Base-by-base conservation (phyloP, 2,888 invertebrate genomes). In the Automeris io region DNA sequence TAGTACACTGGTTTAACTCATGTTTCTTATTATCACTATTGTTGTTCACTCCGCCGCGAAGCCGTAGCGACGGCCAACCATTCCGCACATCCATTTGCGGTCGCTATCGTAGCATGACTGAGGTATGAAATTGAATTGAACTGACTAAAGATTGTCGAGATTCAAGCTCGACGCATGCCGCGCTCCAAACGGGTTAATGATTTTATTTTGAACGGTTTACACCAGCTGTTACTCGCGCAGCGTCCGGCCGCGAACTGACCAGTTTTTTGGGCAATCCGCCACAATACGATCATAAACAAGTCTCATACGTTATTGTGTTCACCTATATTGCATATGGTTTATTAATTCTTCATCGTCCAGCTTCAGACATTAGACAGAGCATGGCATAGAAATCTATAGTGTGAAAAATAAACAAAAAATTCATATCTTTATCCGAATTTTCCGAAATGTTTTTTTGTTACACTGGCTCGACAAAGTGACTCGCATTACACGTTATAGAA, bases 1-100 rank as follows among this genome's bases (percentile, higher is more conserved):
- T 91, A n/a, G 92, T 90, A 62, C 92, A 90, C 61, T 87, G 71
- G 58, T 88, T 79, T 56, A 89, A 85, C 58, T 89, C 90, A 61
- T 88, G 83, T 60, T 82, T 79, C 59, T 77, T 78, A 53, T 59
- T 66, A 42, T 77, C 80, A 71, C 76, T 64, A 44, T 56, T 62
- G 51, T 47, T 57, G 46, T 70, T 68, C 35, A 76, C 70, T 61
- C 73, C 78, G 57, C 83, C 80, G 75, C 86, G 85, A 39, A 82
- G 62, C 45, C 87, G 85, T 68, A 87, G 76, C 66, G 87, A 87
- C 55, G 76, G 79, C 51, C 78, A 78, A 16, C 74, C 79, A 71
- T 76, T 81, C 8, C 52, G 42, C 46, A 70, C 79, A 57, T 86
- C 87, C 87, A 87, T 87, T 55, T 61, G 61, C 50, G 56, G 38